These are phyloP conservation scores for Stenotaenia linearis DNA, from an alignment of 2,888 invertebrate species.

Conservation along the genomic window DNA sequence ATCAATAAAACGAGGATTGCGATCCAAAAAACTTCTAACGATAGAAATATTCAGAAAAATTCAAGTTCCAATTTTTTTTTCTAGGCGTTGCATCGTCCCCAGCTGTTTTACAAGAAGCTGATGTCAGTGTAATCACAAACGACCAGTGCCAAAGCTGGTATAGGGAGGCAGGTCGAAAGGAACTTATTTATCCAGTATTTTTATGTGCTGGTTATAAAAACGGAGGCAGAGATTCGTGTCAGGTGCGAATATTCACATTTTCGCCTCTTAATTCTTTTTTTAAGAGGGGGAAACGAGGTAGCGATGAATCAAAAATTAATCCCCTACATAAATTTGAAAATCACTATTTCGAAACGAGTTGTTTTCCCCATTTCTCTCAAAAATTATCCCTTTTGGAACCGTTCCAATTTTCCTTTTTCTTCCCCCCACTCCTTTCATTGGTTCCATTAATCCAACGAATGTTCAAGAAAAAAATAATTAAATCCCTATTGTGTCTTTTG, in stretches of 20 bases:
- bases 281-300: background rate
- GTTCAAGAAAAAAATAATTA: background rate
- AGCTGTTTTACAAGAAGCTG: slow-evolving; percentile 61
- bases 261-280: no score
- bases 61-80: background rate
- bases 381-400: background rate
- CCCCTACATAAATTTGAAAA: background rate
- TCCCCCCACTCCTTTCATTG: background rate
- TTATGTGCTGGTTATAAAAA: slow-evolving; percentile 90
- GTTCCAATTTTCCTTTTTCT: background rate
- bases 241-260: slow-evolving; percentile 48
- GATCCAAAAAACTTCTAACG: background rate
- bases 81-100: slow-evolving; percentile 63
- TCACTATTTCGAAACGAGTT: background rate
- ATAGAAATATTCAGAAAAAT: background rate
- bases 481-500: background rate
- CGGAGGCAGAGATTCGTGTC: slow-evolving; percentile 60
- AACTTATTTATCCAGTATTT: slow-evolving; percentile 89
- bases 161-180: slow-evolving; percentile 77
- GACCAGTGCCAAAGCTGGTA: slow-evolving; percentile 91
- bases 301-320: background rate
- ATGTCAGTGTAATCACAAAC: slow-evolving; percentile 68
- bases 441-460: background rate
- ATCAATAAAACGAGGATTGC: no score
- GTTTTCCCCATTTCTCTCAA: background rate